Conservation (phyloP, 2,113 vertebrate genomes). For the Larimichthys crocea region DNA sequence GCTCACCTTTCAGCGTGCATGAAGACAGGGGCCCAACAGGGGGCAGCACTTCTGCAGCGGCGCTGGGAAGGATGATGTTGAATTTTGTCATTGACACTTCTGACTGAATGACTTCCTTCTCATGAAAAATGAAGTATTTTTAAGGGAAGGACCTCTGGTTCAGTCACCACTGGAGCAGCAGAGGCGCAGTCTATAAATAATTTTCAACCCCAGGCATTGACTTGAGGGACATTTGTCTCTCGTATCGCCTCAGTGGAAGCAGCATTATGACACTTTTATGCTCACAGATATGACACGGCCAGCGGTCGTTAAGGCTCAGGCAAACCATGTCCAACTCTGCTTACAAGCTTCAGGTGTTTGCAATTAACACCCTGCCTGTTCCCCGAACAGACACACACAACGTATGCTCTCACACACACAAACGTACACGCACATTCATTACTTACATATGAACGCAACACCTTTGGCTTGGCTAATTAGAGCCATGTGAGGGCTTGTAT, state of each 20-base stretch:
- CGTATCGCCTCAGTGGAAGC: neutral
- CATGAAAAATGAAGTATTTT: neutral
- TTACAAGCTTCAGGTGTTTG: constrained; percentile 80
- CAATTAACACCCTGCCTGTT: constrained; percentile 71
- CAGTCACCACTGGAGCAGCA: neutral
- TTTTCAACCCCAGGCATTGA: neutral
- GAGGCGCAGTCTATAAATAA: neutral
- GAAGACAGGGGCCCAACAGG: constrained; percentile 66
- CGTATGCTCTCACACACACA: constrained; percentile 30
- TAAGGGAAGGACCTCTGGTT: neutral
- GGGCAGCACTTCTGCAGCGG: constrained; percentile 71
- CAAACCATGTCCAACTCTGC: constrained; percentile 53
- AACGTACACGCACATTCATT: constrained; percentile 40
- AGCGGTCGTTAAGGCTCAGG: constrained; percentile 34
- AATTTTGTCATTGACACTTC: neutral
- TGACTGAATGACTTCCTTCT: constrained; percentile 9
- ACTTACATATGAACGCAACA: constrained; percentile 62
- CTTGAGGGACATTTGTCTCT: neutral
- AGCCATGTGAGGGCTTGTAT: constrained; percentile 66
- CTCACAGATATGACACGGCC: constrained; percentile 30
- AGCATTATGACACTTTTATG: constrained; percentile 40
- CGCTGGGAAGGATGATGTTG: constrained; percentile 13
- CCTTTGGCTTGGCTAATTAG: constrained; percentile 65
- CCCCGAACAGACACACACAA: constrained; percentile 52
- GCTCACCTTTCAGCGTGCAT: constrained; percentile 59